These are phyloP conservation scores for Lacanobia oleracea DNA, from an alignment of 2,888 invertebrate species.

Conservation along the genomic window DNA sequence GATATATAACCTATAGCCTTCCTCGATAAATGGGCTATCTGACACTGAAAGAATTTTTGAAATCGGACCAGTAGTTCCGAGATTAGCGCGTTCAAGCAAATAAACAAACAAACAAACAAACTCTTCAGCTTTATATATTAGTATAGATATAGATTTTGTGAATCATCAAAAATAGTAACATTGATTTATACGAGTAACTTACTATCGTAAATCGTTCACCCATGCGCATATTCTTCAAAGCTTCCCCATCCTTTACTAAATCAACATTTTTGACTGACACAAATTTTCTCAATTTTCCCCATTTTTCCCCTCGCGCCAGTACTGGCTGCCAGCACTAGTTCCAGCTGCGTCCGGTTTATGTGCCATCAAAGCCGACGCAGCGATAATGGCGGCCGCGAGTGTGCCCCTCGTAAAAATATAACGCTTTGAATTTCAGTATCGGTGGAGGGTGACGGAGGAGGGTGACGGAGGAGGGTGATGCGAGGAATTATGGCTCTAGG, in stretches of 20 bases:
- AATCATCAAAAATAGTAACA: too few relatives aligned
- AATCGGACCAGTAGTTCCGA: too few relatives aligned
- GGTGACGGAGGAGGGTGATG: slow-evolving; percentile 54
- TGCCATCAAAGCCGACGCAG: slow-evolving; percentile 78
- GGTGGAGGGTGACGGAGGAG: slow-evolving; percentile 52
- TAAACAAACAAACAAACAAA: too few relatives aligned
- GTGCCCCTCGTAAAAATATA: slow-evolving; percentile 80
- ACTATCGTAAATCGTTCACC: background rate
- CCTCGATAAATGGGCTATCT: too few relatives aligned
- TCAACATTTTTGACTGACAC: slow-evolving; percentile 18
- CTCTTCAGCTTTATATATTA: too few relatives aligned
- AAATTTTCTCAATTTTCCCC: slow-evolving; percentile 3
- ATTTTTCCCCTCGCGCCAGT: background rate
- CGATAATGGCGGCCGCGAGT: slow-evolving; percentile 79
- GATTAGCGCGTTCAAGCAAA: too few relatives aligned
- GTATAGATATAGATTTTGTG: too few relatives aligned
- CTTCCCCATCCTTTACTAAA: background rate
- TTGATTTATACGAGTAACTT: background rate
- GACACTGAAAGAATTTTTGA: too few relatives aligned
- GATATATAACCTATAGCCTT: too few relatives aligned
- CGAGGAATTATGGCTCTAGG: slow-evolving; percentile 32
- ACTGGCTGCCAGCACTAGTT: slow-evolving; percentile 39
- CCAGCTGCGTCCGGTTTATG: slow-evolving; percentile 83
- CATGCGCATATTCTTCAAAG: background rate
- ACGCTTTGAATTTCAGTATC: slow-evolving; percentile 74